These are phyloP conservation scores for Parnassius apollo DNA, from an alignment of 2,888 invertebrate species.

Conservation along the genomic window DNA sequence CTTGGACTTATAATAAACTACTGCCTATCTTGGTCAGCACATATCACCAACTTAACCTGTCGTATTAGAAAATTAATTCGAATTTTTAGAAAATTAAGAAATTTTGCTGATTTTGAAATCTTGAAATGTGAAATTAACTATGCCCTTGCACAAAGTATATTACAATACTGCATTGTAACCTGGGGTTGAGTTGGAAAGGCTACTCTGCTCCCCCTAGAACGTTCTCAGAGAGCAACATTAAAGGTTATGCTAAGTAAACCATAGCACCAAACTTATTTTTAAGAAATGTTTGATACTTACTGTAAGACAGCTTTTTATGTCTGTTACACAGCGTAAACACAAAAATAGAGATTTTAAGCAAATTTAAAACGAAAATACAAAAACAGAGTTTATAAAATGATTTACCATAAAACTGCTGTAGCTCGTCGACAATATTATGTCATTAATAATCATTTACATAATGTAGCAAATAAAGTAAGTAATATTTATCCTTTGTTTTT, in stretches of 20 bases:
- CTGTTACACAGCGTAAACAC: not conserved
- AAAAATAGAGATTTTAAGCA: too few species aligned
- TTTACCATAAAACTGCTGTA: too few species aligned
- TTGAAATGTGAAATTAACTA: not conserved
- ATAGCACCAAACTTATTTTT: not conserved
- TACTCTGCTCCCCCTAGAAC: not conserved
- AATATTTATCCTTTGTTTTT: too few species aligned
- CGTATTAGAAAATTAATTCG: not conserved
- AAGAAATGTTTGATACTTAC: too few species aligned
- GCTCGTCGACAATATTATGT: too few species aligned
- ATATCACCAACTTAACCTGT: not conserved
- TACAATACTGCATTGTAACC: not conserved
- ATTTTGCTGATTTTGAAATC: not conserved
- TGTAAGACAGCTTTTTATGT: too few species aligned
- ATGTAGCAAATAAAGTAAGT: too few species aligned
- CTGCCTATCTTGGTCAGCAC: too few species aligned
- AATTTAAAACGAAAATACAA: too few species aligned
- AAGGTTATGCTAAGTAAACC: not conserved
- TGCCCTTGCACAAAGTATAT: not conserved
- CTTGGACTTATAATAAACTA: too few species aligned
- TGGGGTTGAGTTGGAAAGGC: not conserved
- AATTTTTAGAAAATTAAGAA: not conserved
- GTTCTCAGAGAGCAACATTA: not conserved
- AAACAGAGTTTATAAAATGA: too few species aligned
- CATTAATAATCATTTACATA: too few species aligned